Base-by-base conservation (phyloP, 1,140 invertebrate genomes). In the Leptopilina clavipes region DNA sequence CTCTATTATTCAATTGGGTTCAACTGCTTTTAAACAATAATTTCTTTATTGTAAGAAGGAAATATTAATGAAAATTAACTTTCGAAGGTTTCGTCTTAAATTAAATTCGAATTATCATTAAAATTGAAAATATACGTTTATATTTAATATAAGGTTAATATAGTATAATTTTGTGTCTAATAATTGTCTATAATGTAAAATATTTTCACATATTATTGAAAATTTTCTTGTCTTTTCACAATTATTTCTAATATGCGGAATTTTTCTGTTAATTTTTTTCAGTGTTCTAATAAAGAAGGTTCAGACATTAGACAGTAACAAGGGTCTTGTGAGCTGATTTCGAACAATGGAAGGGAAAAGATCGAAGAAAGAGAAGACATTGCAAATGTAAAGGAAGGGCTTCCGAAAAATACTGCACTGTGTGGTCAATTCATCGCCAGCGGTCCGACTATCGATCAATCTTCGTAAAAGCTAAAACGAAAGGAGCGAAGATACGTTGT, bases 381-480 rank as follows among this genome's bases (percentile, higher is more conserved):
- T 31, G n/a, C 25, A 65, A 65, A 65, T 31, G n/a, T 65, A 59
- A 59, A 59, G 59, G 59, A 65, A 65, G 73, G 48, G 72, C 76
- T 78, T 74, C 59, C 73, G 81, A 85, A 88, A 89, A 87, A 87
- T 87, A 87, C 86, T 81, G 76, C 76, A 79, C 81, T 74, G 77
- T 78, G 83, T 77, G 79, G 80, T 82, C 86, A 87, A 89, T 89
- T 88, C 87, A 89, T 88, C 86, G 85, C 84, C 74, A 73, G 45
- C 56, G 75, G 77, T 76, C 59, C 70, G 79, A 59, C 83, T 80
- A 89, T 88, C 87, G 86, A 89, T 89, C 86, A 88, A 89, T 87
- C 86, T 77, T 78, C 45, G 74, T 80, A 76, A 81, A 76, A 74
- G 78, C 73, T 80, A 14, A 77, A 81, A 76, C 71, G 79, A 71